phyloP scores from a whole-genome alignment of 2,797 vertebrate genomes.

The Microctenopoma stevenorrisi region DNA sequence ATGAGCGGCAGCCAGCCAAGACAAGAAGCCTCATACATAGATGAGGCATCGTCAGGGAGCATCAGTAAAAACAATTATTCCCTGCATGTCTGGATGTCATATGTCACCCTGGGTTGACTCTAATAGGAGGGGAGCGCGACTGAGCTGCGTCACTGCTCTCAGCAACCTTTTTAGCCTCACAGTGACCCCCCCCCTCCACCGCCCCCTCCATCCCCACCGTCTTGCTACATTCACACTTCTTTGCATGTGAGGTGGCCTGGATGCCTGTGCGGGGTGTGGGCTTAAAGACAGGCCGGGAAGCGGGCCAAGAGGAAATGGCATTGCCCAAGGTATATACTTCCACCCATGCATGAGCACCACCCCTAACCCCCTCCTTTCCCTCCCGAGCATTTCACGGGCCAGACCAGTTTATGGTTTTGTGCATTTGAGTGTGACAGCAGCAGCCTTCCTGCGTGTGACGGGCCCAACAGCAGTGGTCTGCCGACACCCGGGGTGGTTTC shows the following conservation, averaged over 20 bases:
- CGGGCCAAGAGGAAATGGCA: conserved; percentile 74
- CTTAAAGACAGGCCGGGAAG: conserved; percentile 59
- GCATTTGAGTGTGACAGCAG: conserved; percentile 60
- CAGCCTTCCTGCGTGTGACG: conserved; percentile 54
- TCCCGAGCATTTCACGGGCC: conserved; percentile 44
- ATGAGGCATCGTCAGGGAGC: conserved; percentile 85
- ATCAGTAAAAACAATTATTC: conserved; percentile 88
- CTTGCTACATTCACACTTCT: conserved; percentile 47
- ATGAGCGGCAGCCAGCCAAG: conserved; percentile 84
- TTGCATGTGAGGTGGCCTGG: conserved; percentile 55
- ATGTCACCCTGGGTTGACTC: conserved; percentile 66
- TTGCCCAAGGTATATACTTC: conserved; percentile 67
- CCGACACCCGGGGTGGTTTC: conserved; percentile 66
- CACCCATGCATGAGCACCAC: conserved; percentile 55
- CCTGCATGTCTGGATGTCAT: conserved; percentile 71
- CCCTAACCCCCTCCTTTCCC: conserved; percentile 4
- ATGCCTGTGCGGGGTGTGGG: conserved; percentile 63
- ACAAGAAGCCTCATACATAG: conserved; percentile 86
- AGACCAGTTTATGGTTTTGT: conserved; percentile 57
- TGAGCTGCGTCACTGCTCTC: conserved; percentile 47
- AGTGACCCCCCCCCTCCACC: conserved; percentile 36
- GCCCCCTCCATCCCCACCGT: no score
- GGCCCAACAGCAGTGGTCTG: conserved; percentile 53
- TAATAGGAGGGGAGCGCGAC: conserved; percentile 29
- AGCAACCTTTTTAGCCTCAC: conserved; percentile 49